These are phyloP conservation scores for Erebia aethiops DNA, from an alignment of 2,888 invertebrate species.

Conservation along the genomic window DNA sequence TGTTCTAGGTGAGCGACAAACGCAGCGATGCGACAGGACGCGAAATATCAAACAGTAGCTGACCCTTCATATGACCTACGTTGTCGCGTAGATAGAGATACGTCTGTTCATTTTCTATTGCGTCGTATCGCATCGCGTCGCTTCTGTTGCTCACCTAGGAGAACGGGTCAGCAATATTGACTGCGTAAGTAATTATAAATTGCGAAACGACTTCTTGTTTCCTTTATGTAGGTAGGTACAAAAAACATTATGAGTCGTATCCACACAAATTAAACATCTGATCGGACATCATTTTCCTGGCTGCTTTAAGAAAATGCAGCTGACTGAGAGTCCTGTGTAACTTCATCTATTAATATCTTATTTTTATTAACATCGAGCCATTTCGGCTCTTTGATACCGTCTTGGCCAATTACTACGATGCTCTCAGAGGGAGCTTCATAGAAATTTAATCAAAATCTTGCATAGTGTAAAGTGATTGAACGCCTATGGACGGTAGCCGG, in stretches of 20 bases:
- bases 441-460: conserved; percentile 37
- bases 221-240: not conserved
- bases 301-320: conserved; percentile 81
- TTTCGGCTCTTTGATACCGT: conserved; percentile 60
- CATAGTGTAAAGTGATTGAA: conserved; percentile 16
- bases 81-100: too few relatives aligned
- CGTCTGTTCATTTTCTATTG: too few relatives aligned
- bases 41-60: too few relatives aligned
- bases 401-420: conserved; percentile 52
- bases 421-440: conserved; percentile 33
- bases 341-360: conserved; percentile 74
- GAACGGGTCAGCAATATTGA: too few relatives aligned
- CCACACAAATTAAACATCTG: conserved; percentile 52
- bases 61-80: too few relatives aligned
- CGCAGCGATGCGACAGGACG: too few relatives aligned
- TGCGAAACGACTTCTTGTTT: not conserved
- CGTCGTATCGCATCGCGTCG: too few relatives aligned
- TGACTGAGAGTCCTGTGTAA: conserved; percentile 73
- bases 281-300: conserved; percentile 78
- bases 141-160: too few relatives aligned
- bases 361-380: conserved; percentile 75
- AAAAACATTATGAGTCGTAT: conserved; percentile 42
- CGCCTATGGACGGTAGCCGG: conserved; percentile 3
- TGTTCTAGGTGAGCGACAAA: too few relatives aligned
- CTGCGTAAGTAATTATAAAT: too few relatives aligned